Conservation (phyloP, 2,888 invertebrate genomes). For the Acleris laterana region DNA sequence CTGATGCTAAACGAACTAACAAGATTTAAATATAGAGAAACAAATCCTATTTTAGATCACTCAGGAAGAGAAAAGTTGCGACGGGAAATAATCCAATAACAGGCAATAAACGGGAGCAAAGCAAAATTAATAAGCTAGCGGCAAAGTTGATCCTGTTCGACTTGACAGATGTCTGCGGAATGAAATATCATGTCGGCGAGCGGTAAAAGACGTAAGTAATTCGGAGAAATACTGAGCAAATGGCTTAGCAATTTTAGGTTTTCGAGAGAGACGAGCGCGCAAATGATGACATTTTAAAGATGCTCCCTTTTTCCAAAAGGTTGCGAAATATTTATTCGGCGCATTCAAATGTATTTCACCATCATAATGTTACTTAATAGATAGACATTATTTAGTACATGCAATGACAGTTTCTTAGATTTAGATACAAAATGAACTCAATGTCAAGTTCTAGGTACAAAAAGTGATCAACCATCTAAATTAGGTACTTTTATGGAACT, state of each 20-base stretch:
- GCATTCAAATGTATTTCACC: too few relatives aligned
- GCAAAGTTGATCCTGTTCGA: slow-evolving; percentile 72
- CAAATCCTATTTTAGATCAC: slow-evolving; percentile 62
- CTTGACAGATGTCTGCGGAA: slow-evolving; percentile 72
- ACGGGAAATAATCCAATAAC: slow-evolving; percentile 77
- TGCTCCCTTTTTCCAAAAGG: not conserved
- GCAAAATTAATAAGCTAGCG: slow-evolving; percentile 74
- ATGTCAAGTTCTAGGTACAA: too few relatives aligned
- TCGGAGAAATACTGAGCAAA: slow-evolving; percentile 30
- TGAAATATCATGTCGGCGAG: slow-evolving; percentile 67
- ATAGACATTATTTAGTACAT: not conserved
- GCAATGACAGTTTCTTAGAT: too few relatives aligned
- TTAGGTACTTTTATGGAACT: slow-evolving; percentile 48
- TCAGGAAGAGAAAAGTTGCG: slow-evolving; percentile 64
- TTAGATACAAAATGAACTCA: too few relatives aligned
- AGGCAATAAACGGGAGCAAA: slow-evolving; percentile 70
- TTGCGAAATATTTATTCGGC: not conserved
- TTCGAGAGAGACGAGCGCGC: slow-evolving; percentile 19
- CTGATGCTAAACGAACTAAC: slow-evolving; percentile 42
- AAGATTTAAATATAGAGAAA: slow-evolving; percentile 48
- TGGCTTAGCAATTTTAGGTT: slow-evolving; percentile 23
- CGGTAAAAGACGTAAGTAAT: slow-evolving; percentile 39
- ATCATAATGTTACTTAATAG: not conserved
- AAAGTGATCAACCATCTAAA: slow-evolving; percentile 12
- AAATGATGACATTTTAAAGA: slow-evolving; percentile 21